phyloP scores from a whole-genome alignment of 2,797 vertebrate species.

The Leptodactylus fallax region DNA sequence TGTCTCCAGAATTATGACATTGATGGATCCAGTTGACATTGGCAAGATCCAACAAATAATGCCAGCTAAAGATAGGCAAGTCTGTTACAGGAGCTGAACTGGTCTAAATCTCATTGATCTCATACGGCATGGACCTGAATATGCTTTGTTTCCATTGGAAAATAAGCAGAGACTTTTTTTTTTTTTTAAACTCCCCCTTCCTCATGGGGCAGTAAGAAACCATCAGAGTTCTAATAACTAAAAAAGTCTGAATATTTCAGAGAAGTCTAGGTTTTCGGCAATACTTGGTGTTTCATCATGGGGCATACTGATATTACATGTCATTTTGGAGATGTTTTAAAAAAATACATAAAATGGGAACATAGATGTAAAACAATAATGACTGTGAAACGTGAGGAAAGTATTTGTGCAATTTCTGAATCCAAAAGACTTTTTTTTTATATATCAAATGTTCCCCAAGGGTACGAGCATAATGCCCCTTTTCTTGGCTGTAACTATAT shows the following conservation, averaged over 20 bases:
- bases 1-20: not conserved
- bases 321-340: too few relatives aligned
- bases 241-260: not conserved
- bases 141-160: not conserved
- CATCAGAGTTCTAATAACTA: too few relatives aligned
- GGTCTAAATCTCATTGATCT: too few relatives aligned
- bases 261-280: not conserved
- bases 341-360: not conserved
- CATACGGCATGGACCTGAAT: not conserved
- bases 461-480: not conserved
- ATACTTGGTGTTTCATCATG: not conserved
- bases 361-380: not conserved
- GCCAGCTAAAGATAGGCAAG: not conserved
- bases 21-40: not conserved
- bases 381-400: too few relatives aligned
- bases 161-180: not conserved
- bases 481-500: not conserved
- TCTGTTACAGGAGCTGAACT: not conserved
- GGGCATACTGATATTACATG: not conserved
- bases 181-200: too few relatives aligned
- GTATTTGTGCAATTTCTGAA: too few relatives aligned
- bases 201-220: too few relatives aligned
- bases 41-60: not conserved
- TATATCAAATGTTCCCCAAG: not conserved
- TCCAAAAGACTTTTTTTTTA: not conserved